Conservation (phyloP, 2,113 vertebrate species). For the Microcebus tavaratra region DNA sequence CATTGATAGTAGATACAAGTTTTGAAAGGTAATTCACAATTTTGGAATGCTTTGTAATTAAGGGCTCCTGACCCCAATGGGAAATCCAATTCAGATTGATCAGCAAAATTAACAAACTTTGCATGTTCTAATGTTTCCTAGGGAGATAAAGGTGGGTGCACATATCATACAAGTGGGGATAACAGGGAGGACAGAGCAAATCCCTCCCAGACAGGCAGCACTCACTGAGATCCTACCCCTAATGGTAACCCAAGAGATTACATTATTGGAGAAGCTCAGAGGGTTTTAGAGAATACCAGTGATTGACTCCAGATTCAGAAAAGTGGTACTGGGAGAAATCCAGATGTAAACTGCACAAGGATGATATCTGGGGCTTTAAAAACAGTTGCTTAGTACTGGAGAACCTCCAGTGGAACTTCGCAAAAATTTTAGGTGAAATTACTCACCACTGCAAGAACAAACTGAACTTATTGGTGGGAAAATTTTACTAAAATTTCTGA, state of each 20-base stretch:
- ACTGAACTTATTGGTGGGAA: background rate
- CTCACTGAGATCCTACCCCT: background rate
- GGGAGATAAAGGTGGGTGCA: background rate
- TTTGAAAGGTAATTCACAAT: background rate
- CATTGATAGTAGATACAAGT: background rate
- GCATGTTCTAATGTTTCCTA: background rate
- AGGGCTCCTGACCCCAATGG: background rate
- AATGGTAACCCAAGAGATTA: background rate
- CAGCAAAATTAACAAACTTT: constrained; percentile 1
- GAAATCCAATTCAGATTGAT: background rate
- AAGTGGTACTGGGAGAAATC: background rate
- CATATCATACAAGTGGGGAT: background rate
- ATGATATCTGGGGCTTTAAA: background rate
- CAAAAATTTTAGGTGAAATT: background rate
- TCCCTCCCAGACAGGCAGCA: background rate
- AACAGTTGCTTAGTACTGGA: background rate
- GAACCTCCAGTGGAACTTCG: background rate
- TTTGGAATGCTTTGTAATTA: constrained; percentile 5
- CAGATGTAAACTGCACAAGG: background rate
- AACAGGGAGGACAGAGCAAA: background rate
- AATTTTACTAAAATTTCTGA: background rate
- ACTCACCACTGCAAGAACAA: background rate
- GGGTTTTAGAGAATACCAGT: constrained; percentile 35
- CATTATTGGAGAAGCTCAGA: background rate
- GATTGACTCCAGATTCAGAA: background rate